Evolutionary conservation across 53 echinoderm and acorn worm species (phyloP), one percentile per base, ranked within the genome.

Genomic region (Astropecten irregularis): DNA sequence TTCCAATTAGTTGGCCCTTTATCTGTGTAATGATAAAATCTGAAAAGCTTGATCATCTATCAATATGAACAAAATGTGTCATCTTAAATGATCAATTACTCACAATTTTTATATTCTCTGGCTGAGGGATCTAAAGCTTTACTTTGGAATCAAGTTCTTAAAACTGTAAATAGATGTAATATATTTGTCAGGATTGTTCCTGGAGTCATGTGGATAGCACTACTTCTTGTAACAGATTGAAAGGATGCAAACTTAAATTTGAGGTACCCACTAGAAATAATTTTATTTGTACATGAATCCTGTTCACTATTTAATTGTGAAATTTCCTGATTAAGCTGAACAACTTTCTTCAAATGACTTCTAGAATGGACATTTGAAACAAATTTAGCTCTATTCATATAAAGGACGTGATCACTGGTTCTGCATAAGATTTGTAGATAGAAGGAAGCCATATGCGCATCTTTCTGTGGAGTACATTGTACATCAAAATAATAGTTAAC

Each of bases 291-390:
- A 44, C 44, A 44, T 6, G 44, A 44, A 44, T 44, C 44, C 11
- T 44, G 44, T 44, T 44, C 44, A 44, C 62, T 62, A 62, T 62
- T 62, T 62, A 62, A 62, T 62, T 30, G 62, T 30, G 62, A 50
- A 50, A 50, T 50, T 50, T 19, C 50, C 15, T 50, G 50, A 50
- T 50, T 50, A 62, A 62, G 62, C 62, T 31, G 62, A 62, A 30
- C 62, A 62, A 62, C 62, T 62, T 62, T 62, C 62, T 62, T 62
- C 62, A 62, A 30, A 62, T 62, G 29, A 62, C 62, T 62, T 62
- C 35, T 15, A 62, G 62, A 30, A 62, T 62, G 62, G 29, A 62
- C 62, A 62, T 62, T 62, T 62, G 29, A 62, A 62, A n/a, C n/a
- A n/a, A n/a, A n/a, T n/a, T n/a, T n/a, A n/a, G n/a, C n/a, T n/a